phyloP scores from a whole-genome alignment of 1,140 invertebrate genomes.

The Glossosoma conforme region DNA sequence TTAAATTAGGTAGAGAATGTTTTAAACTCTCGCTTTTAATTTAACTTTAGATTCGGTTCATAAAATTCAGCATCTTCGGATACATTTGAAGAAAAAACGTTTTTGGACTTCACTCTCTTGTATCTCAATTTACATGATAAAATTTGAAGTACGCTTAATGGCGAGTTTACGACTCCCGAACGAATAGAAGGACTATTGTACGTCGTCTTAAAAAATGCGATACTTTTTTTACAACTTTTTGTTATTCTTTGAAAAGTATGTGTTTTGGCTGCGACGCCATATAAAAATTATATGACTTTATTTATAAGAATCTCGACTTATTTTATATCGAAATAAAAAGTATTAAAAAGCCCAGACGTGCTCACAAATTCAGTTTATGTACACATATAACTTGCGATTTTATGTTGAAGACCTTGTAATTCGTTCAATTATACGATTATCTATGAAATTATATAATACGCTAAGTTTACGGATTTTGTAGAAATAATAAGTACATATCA shows the following conservation, averaged over 20 bases:
- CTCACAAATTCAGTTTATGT: no score
- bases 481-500: no score
- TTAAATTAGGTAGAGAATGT: no score
- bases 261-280: constrained; percentile 17
- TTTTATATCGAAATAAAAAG: no score
- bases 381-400: no score
- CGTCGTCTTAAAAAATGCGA: constrained; percentile 23
- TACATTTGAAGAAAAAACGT: constrained; percentile 5
- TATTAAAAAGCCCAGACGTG: no score
- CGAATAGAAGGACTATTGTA: constrained; percentile 22
- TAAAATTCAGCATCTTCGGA: constrained; percentile 18
- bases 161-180: constrained; percentile 25
- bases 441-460: no score
- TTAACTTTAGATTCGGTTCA: constrained; percentile 25
- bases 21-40: constrained; percentile 21
- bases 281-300: no score
- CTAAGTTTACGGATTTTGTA: no score
- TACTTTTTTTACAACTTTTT: constrained; percentile 28
- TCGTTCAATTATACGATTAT: no score
- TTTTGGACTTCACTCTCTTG: constrained; percentile 1
- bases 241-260: constrained; percentile 14
- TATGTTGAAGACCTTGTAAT: no score
- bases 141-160: constrained; percentile 28
- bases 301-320: no score
- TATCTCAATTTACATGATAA: constrained; percentile 28